Evolutionary conservation across 2,888 invertebrate genomes (phyloP).

Genomic region (Himalopsyche tibetana): DNA sequence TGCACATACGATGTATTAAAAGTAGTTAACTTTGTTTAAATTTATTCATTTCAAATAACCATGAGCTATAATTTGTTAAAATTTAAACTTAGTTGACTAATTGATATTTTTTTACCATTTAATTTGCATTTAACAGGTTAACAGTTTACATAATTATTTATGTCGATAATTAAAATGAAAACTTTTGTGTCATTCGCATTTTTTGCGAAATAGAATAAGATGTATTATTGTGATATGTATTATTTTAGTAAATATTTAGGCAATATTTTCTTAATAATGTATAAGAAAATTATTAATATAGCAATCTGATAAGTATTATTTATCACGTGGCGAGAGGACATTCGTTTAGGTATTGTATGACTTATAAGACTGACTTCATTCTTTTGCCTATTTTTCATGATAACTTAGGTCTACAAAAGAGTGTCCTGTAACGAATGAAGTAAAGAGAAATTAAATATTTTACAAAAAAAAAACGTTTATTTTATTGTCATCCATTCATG

Average conservation of each 20-base stretch:
- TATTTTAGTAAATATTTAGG: slow-evolving; percentile 31
- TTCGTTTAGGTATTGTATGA: slow-evolving; percentile 35
- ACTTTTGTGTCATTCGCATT: slow-evolving; percentile 31
- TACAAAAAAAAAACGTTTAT: neutral
- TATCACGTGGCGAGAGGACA: slow-evolving; percentile 9
- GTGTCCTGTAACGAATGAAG: slow-evolving; percentile 19
- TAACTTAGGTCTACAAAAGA: slow-evolving; percentile 35
- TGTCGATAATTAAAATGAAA: neutral
- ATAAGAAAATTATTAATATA: slow-evolving; percentile 34
- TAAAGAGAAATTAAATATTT: slow-evolving; percentile 43
- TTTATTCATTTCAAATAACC: neutral
- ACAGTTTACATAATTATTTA: slow-evolving; percentile 9
- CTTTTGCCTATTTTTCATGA: slow-evolving; percentile 41
- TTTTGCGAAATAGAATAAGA: slow-evolving; percentile 42
- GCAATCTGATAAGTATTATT: slow-evolving; percentile 29
- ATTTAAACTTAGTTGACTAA: neutral
- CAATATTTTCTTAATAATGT: slow-evolving; percentile 19
- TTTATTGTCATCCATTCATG: slow-evolving; percentile 1
- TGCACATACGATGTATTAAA: slow-evolving; percentile 2
- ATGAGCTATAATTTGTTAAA: neutral
- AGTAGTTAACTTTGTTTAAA: neutral
- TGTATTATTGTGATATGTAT: slow-evolving; percentile 43
- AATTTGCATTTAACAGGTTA: slow-evolving; percentile 17
- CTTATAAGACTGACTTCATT: slow-evolving; percentile 38
- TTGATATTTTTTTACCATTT: slow-evolving; percentile 24